These are phyloP conservation scores for Myotis planiceps DNA, from an alignment of 2,797 vertebrate species.

Conservation along the genomic window DNA sequence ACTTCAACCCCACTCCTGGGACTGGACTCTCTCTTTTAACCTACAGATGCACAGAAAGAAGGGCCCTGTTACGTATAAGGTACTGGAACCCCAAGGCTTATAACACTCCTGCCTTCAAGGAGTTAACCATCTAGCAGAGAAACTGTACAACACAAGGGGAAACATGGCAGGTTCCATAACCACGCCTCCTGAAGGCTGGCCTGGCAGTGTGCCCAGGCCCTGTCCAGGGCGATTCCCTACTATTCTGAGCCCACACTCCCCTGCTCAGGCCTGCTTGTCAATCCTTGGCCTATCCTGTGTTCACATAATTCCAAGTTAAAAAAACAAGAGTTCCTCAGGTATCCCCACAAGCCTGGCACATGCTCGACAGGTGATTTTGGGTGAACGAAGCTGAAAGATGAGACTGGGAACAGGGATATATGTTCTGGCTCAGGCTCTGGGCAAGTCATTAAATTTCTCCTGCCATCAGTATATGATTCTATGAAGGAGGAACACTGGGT, in stretches of 20 bases:
- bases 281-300: background rate
- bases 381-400: background rate
- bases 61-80: background rate
- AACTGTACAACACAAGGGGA: background rate
- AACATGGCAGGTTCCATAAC: accelerated
- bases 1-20: background rate
- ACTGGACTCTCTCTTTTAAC: background rate
- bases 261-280: background rate
- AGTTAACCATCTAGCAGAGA: background rate
- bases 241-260: background rate
- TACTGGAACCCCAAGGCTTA: background rate
- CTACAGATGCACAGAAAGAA: background rate
- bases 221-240: background rate
- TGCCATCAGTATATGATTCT: background rate
- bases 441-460: background rate
- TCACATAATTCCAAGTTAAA: background rate
- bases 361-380: background rate
- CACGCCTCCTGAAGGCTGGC: background rate
- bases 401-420: background rate
- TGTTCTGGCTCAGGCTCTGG: background rate
- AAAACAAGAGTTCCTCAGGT: background rate
- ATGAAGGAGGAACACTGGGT: background rate
- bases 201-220: background rate
- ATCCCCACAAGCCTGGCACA: background rate
- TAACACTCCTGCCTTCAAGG: background rate